Conservation (phyloP, 2,797 vertebrate genomes). For the Poecilia velifera region DNA sequence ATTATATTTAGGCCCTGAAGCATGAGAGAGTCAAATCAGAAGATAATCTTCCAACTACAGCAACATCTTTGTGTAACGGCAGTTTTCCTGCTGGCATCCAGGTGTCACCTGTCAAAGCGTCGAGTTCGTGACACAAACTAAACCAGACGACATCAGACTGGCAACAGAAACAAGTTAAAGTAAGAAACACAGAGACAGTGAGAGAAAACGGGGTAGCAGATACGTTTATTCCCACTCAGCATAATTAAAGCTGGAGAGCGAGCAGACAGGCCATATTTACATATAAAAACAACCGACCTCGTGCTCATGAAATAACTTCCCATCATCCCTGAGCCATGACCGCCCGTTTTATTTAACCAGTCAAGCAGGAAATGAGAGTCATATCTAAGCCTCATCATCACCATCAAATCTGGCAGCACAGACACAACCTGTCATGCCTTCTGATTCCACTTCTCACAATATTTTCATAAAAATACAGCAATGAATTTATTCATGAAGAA, state of each 20-base stretch:
- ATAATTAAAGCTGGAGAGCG: constrained; percentile 16
- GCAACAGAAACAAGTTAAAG: constrained; percentile 15
- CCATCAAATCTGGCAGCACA: constrained; percentile 23
- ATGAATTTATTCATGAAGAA: neutral
- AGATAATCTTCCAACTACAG: neutral
- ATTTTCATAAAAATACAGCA: neutral
- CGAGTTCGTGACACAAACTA: neutral
- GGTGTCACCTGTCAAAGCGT: constrained; percentile 16
- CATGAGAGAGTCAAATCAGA: too few species aligned
- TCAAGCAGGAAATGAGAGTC: constrained; percentile 70
- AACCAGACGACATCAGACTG: constrained; percentile 3
- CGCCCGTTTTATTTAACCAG: constrained; percentile 46
- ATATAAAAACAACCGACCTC: constrained; percentile 54
- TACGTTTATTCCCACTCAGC: constrained; percentile 17
- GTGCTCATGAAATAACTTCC: constrained; percentile 35
- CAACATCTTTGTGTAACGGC: constrained; percentile 16
- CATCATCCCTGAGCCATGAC: constrained; percentile 15
- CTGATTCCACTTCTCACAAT: neutral
- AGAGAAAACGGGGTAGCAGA: neutral
- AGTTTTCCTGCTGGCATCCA: neutral
- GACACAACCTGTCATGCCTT: neutral
- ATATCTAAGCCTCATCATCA: constrained; percentile 2
- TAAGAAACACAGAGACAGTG: neutral
- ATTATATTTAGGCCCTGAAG: neutral
- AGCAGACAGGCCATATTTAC: constrained; percentile 32